phyloP scores from a whole-genome alignment of 2,113 vertebrate species.

The Fulmarus glacialis region DNA sequence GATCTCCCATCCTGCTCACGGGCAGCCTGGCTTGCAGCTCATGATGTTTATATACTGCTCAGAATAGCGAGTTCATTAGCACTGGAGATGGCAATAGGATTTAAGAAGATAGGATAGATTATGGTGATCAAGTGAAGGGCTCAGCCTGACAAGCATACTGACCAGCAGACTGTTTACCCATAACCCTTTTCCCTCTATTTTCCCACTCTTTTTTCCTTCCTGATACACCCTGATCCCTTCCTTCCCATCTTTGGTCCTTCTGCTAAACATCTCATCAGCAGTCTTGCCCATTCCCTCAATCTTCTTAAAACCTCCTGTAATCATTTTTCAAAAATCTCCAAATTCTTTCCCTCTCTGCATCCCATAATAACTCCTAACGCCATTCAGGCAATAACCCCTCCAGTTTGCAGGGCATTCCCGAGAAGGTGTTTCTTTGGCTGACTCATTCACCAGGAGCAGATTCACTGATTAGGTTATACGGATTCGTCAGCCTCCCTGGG shows the following conservation, averaged over 20 bases:
- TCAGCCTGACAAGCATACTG: neutral
- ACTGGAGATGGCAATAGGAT: neutral
- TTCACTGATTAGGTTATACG: neutral
- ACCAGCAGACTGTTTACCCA: neutral
- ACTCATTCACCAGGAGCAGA: neutral
- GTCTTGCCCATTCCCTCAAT: neutral
- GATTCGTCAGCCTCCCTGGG: neutral
- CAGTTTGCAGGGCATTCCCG: neutral
- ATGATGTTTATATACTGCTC: neutral
- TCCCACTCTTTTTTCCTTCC: neutral
- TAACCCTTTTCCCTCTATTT: neutral
- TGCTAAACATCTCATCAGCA: neutral
- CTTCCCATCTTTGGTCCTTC: neutral
- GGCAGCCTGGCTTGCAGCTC: neutral
- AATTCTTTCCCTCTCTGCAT: neutral
- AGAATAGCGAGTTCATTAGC: accelerated
- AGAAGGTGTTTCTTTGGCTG: neutral
- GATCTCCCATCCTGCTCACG: neutral
- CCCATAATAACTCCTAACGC: neutral
- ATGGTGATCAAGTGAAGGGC: neutral
- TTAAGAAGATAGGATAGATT: neutral
- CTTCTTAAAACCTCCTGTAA: neutral
- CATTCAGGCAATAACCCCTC: neutral
- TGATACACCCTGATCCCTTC: neutral
- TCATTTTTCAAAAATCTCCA: neutral